These are phyloP conservation scores for Lepidocyrtoides sp. DNA, from an alignment of 2,888 invertebrate genomes.

Conservation along the genomic window DNA sequence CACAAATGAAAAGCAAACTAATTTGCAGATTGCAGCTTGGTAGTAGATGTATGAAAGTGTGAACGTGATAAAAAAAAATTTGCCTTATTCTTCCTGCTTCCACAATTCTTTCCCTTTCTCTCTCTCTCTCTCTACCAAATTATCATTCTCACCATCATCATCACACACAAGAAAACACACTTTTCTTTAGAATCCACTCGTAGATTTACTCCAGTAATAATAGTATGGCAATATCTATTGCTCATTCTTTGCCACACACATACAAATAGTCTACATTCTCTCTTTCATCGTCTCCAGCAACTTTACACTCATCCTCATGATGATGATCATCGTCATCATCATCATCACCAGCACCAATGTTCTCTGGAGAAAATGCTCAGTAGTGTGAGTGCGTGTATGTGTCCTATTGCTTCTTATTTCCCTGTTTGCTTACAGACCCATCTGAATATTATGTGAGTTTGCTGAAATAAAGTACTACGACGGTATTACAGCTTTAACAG, in stretches of 20 bases:
- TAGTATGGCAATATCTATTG: not conserved
- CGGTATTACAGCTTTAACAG: conserved; percentile 28
- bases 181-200: conserved; percentile 38
- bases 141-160: conserved; percentile 52
- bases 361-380: conserved; percentile 70
- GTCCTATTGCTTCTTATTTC: conserved; percentile 3
- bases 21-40: conserved; percentile 38
- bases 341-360: conserved; percentile 37
- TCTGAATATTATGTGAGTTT: not conserved
- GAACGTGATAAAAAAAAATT: conserved; percentile 32
- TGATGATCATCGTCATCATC: conserved; percentile 16
- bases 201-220: not conserved
- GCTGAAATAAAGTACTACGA: conserved; percentile 10
- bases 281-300: not conserved
- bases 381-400: not conserved
- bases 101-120: not conserved
- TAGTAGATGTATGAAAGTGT: not conserved
- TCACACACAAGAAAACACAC: conserved; percentile 37
- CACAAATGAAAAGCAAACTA: conserved; percentile 15
- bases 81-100: conserved; percentile 27
- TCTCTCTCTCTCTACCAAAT: not conserved
- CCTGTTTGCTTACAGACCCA: not conserved
- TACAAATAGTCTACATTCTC: not conserved
- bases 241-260: not conserved
- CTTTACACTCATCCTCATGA: not conserved